phyloP scores from a whole-genome alignment of 2,113 vertebrate genomes.

The Romanogobio albipinnatus region DNA sequence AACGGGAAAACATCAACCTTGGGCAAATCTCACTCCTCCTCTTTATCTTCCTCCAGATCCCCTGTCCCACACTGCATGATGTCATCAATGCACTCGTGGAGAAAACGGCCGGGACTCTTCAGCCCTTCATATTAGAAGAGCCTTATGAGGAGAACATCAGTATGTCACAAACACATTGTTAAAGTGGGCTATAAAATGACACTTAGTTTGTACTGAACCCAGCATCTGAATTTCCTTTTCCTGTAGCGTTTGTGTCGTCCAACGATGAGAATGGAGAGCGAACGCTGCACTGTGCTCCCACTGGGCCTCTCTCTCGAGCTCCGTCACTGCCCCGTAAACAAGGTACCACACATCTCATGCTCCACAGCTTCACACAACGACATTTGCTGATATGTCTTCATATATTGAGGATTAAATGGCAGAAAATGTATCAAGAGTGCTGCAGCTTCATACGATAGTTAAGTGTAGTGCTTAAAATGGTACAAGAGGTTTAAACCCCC shows the following conservation, averaged over 20 bases:
- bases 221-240: background rate
- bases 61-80: constrained; percentile 81
- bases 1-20: background rate
- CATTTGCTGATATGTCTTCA: background rate
- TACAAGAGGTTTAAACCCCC: background rate
- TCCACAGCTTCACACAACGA: background rate
- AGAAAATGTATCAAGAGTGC: background rate
- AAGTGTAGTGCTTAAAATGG: too few species aligned
- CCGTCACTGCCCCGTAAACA: constrained; percentile 76
- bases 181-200: background rate
- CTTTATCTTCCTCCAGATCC: constrained; percentile 69
- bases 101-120: constrained; percentile 79
- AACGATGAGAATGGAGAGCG: constrained; percentile 82
- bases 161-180: constrained; percentile 57
- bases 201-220: too few species aligned
- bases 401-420: background rate
- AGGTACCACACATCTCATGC: constrained; percentile 62
- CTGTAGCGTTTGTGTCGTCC: constrained; percentile 78
- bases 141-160: constrained; percentile 87
- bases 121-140: constrained; percentile 82
- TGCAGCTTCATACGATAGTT: background rate
- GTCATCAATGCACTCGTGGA: constrained; percentile 83
- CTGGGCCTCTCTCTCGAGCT: constrained; percentile 66
- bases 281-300: constrained; percentile 75
- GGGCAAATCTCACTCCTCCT: background rate